Evolutionary conservation across 2,113 vertebrate species (phyloP), one percentile per base, ranked within the genome.

Genomic region (Oreocharis arfaki): DNA sequence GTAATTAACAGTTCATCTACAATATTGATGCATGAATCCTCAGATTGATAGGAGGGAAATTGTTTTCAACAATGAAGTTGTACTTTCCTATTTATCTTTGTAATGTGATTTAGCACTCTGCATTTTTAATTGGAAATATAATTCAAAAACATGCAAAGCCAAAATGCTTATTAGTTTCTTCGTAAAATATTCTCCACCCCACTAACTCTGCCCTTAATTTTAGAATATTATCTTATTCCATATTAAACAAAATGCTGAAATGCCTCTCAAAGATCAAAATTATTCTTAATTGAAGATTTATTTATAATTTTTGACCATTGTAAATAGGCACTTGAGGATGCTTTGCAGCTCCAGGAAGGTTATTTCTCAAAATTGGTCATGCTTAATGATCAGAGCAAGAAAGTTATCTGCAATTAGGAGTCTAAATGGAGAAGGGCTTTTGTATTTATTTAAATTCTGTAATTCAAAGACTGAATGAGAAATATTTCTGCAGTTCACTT

Each of bases 1-100:
- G 98, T 98, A 98, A 98, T 99, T 99, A 99, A 98, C 98, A 98
- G 98, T 98, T 98, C 98, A 98, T 98, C 98, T 98, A 97, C 97
- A 97, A 98, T 98, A 98, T 98, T 97, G 98, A 98, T 98, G 98
- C 91, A 42, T 75, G 94, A 96, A 97, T 98, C 97, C 94, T 98
- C 96, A 93, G 98, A 98, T 93, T 96, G 98, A 98, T 97, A 97
- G 97, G 95, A 97, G 97, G 97, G 97, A 97, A 97, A 98, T 98
- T 97, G 98, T 98, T 98, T 98, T 97, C 98, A 97, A 96, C 97
- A 97, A 97, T 98, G 97, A 98, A 98, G 97, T 98, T 97, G 97
- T 97, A 97, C 97, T 96, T 98, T 98, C 84, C 93, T 97, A 94
- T 98, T 98, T 97, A 95, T 98, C 98, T 98, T 96, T 91, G 95